These are phyloP conservation scores for Osedax fenrisi DNA, from an alignment of 2,888 invertebrate species.

Conservation along the genomic window DNA sequence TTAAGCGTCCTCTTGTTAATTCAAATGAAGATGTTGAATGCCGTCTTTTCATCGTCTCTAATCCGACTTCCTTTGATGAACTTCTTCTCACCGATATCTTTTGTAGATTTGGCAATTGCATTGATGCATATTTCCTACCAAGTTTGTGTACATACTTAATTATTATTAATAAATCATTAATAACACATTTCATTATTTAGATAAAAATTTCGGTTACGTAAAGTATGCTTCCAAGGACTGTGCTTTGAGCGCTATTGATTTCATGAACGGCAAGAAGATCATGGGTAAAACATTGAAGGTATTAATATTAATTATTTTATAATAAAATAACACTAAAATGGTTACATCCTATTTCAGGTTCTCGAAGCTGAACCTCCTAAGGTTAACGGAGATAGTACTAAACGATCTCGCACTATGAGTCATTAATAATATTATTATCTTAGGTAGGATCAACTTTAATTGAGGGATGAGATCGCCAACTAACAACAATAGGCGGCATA, in stretches of 20 bases:
- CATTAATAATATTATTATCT: too few species aligned
- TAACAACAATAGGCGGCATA: too few species aligned
- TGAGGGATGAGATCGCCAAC: too few species aligned
- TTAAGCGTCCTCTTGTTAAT: constrained; percentile 55
- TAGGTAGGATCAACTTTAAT: too few species aligned
- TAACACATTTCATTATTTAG: background rate
- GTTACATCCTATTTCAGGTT: background rate
- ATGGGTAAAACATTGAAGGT: constrained; percentile 76
- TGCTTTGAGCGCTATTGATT: constrained; percentile 65
- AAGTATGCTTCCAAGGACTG: constrained; percentile 67
- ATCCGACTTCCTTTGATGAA: constrained; percentile 62
- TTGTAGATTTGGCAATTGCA: constrained; percentile 75
- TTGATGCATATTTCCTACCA: constrained; percentile 75
- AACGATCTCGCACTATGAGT: constrained; percentile 7
- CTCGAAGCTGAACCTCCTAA: constrained; percentile 9
- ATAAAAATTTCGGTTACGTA: constrained; percentile 72
- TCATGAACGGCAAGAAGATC: constrained; percentile 72
- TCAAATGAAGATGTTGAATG: constrained; percentile 51
- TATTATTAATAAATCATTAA: background rate
- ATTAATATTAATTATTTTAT: background rate
- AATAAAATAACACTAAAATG: background rate
- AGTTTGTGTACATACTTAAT: constrained; percentile 51
- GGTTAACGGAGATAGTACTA: background rate
- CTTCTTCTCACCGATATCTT: constrained; percentile 73
- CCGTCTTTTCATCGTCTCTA: constrained; percentile 55